These are phyloP conservation scores for Rutpela maculata DNA, from an alignment of 2,888 invertebrate species.

Conservation along the genomic window DNA sequence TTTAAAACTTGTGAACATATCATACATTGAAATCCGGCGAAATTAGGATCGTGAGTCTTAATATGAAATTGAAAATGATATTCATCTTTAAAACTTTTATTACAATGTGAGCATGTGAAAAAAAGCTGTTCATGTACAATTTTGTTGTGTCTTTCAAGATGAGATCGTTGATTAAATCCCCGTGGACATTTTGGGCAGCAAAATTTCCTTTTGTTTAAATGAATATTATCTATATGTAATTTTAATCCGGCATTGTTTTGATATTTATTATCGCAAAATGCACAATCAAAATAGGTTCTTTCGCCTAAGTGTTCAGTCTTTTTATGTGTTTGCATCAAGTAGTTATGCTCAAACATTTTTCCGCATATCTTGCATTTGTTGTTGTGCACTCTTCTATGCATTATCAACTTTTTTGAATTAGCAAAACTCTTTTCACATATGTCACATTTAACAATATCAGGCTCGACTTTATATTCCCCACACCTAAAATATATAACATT, in stretches of 20 bases:
- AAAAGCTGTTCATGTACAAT: conserved; percentile 61
- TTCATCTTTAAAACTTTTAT: conserved; percentile 61
- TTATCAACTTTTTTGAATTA: neutral
- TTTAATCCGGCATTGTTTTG: conserved; percentile 50
- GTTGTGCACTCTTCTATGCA: neutral
- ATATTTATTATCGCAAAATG: conserved; percentile 58
- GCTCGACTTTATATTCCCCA: neutral
- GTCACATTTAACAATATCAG: neutral
- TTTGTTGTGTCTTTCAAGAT: conserved; percentile 57
- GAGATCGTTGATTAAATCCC: conserved; percentile 56
- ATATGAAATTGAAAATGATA: conserved; percentile 56
- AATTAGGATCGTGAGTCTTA: conserved; percentile 55
- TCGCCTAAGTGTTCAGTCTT: conserved; percentile 40
- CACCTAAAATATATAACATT: neutral
- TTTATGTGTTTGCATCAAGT: neutral
- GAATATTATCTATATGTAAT: conserved; percentile 61
- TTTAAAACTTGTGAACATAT: conserved; percentile 48
- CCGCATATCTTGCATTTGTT: neutral
- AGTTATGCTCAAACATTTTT: neutral
- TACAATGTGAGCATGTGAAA: conserved; percentile 59
- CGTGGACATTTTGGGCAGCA: conserved; percentile 62
- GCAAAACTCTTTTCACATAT: conserved; percentile 6
- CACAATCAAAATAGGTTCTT: conserved; percentile 46
- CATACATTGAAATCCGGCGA: conserved; percentile 49
- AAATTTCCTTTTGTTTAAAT: conserved; percentile 73